phyloP scores from a whole-genome alignment of 1,140 invertebrate species.

The Drosophila nikananu region DNA sequence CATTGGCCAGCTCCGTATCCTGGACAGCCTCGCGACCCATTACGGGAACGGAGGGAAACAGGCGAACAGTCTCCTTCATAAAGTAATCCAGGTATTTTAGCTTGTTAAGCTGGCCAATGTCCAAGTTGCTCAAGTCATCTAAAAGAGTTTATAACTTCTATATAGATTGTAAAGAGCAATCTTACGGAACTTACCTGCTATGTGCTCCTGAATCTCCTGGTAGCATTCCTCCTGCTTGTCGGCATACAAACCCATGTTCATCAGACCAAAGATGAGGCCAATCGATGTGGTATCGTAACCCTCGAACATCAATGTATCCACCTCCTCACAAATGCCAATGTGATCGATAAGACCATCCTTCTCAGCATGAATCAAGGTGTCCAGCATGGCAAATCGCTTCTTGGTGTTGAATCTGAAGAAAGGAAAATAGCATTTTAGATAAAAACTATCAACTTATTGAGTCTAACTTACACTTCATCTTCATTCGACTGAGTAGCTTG shows the following conservation, averaged over 20 bases:
- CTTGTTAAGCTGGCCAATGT: slow-evolving; percentile 86
- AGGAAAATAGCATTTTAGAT: fast-evolving
- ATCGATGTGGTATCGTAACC: slow-evolving; percentile 91
- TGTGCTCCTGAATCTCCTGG: slow-evolving; percentile 77
- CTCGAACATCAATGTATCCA: slow-evolving; percentile 93
- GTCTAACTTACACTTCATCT: slow-evolving; percentile 49
- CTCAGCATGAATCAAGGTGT: slow-evolving; percentile 89
- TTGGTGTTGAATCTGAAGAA: slow-evolving; percentile 69
- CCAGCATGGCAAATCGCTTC: slow-evolving; percentile 91
- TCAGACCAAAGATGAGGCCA: slow-evolving; percentile 87
- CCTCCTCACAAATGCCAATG: no score
- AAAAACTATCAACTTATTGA: fast-evolving
- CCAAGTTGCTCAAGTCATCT: slow-evolving; percentile 76
- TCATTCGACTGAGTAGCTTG: slow-evolving; percentile 6
- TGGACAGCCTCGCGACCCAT: slow-evolving; percentile 87
- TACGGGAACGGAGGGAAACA: slow-evolving; percentile 90
- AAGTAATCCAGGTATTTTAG: slow-evolving; percentile 89
- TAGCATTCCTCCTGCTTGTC: slow-evolving; percentile 88
- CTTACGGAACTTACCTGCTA: slow-evolving; percentile 41
- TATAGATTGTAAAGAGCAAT: no score
- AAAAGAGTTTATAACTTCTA: fast-evolving
- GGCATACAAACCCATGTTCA: slow-evolving; percentile 87
- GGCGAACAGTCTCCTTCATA: slow-evolving; percentile 88
- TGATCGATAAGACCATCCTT: slow-evolving; percentile 86
- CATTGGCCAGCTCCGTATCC: slow-evolving; percentile 84